phyloP scores from a whole-genome alignment of 2,113 vertebrate genomes.

The Sisor rabdophorus region DNA sequence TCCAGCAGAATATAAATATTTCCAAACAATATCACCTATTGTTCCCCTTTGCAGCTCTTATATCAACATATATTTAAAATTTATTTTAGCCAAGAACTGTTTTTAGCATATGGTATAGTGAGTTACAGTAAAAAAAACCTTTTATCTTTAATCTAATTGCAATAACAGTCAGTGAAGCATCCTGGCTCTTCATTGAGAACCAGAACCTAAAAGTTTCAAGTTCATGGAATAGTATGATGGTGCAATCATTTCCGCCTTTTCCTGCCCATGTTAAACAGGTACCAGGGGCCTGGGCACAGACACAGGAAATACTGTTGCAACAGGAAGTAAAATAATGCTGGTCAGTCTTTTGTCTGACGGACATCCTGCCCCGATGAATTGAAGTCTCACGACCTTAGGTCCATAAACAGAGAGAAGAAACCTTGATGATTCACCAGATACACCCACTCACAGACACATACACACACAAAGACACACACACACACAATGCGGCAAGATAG shows the following conservation, averaged over 20 bases:
- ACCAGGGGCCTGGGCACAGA: constrained; percentile 9
- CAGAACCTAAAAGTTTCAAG: not conserved
- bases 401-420: not conserved
- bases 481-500: too few species aligned
- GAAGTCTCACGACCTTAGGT: constrained; percentile 35
- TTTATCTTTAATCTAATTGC: constrained; percentile 14
- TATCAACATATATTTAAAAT: too few species aligned
- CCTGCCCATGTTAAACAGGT: constrained; percentile 20
- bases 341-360: constrained; percentile 22
- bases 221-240: not conserved
- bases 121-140: constrained; percentile 5
- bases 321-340: not conserved
- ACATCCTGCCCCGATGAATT: constrained; percentile 47
- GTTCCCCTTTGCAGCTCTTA: too few species aligned
- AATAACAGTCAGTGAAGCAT: not conserved
- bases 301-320: constrained; percentile 13
- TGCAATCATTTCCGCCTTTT: constrained; percentile 11
- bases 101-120: not conserved
- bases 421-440: too few species aligned
- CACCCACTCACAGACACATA: too few species aligned
- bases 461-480: too few species aligned
- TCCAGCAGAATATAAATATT: too few species aligned
- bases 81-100: too few species aligned
- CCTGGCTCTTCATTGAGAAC: not conserved
- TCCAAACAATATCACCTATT: too few species aligned